Evolutionary conservation across 2,888 invertebrate genomes (phyloP).

Genomic region (Eutolmus rufibarbis): DNA sequence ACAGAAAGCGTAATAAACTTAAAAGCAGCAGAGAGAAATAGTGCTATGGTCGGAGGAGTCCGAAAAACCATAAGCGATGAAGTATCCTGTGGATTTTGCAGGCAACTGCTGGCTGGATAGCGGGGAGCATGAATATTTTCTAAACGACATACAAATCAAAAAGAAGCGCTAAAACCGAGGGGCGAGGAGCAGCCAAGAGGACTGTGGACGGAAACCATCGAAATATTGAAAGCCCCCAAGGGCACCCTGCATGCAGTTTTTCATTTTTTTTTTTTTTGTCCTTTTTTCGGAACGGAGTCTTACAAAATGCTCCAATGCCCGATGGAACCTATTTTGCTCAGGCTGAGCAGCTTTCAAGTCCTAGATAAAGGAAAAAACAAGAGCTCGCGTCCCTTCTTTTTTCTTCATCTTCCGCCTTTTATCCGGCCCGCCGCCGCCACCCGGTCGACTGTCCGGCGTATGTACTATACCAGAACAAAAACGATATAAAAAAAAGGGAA

Average conservation of each 20-base stretch:
- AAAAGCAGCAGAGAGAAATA: not conserved
- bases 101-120: not conserved
- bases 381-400: not conserved
- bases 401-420: not conserved
- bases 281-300: not conserved
- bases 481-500: not conserved
- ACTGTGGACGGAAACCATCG: not conserved
- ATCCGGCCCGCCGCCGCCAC: not conserved
- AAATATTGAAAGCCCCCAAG: slow-evolving; percentile 40
- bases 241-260: slow-evolving; percentile 29
- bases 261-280: not conserved
- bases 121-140: not conserved
- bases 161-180: not conserved
- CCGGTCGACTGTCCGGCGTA: not conserved
- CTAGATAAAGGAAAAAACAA: slow-evolving; percentile 26
- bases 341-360: slow-evolving; percentile 17
- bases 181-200: not conserved
- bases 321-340: not conserved
- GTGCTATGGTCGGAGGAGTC: not conserved
- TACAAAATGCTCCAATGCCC: slow-evolving; percentile 2
- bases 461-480: not conserved
- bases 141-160: slow-evolving; percentile 26
- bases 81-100: not conserved
- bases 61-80: not conserved
- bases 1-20: slow-evolving; percentile 17